Percentiles rank a stretch among this genome's conserved stretches.
These are phyloP conservation scores for Rhynchonycteris naso DNA, from an alignment of 2,797 vertebrate genomes.

Conservation along the genomic window DNA sequence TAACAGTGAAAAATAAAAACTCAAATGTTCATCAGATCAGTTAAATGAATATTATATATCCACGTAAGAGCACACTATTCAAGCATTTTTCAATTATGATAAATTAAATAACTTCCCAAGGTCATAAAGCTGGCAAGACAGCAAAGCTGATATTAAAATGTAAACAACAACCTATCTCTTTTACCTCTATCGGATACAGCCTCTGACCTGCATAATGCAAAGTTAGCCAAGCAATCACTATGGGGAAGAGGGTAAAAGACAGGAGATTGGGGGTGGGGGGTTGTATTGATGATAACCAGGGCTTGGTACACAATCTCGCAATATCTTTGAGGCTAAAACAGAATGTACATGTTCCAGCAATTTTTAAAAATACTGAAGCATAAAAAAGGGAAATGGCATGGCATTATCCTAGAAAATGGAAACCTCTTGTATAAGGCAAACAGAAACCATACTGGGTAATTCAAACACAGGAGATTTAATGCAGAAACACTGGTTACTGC, in stretches of 20 bases:
- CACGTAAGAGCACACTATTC: background rate
- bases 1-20: background rate
- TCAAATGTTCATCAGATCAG: background rate
- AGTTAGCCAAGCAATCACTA: background rate
- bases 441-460: slow-evolving; percentile 35
- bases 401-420: slow-evolving; percentile 26
- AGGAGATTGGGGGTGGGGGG: rapidly evolving
- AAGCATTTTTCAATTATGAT: background rate
- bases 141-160: background rate
- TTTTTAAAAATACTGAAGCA: background rate
- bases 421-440: background rate
- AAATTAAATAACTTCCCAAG: background rate
- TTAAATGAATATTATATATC: background rate
- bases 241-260: background rate
- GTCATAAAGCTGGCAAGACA: background rate
- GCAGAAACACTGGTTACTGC: background rate
- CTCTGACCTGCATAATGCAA: background rate
- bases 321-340: background rate
- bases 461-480: background rate
- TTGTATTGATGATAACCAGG: background rate
- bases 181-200: background rate
- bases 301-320: background rate
- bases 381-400: background rate
- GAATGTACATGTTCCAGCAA: background rate
- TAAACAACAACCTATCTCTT: background rate